Evolutionary conservation across 2,797 vertebrate genomes (phyloP).

Genomic region (Setipinna tenuifilis): DNA sequence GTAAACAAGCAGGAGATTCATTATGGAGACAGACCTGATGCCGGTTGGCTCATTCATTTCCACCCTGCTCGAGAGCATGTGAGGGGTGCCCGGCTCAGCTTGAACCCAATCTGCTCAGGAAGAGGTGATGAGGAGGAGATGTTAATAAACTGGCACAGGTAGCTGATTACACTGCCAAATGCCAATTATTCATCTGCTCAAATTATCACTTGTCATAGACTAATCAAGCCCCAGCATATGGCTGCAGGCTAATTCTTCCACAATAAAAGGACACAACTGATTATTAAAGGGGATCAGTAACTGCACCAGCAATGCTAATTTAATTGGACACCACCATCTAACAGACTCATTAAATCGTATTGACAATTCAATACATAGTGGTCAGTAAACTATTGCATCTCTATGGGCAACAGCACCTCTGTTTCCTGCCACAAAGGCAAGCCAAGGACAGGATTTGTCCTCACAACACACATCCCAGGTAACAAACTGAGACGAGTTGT

Average conservation of each 20-base stretch:
- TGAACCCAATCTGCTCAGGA: slow-evolving; percentile 1
- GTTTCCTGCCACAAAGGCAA: slow-evolving; percentile 1
- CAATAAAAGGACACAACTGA: background rate
- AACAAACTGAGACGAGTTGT: background rate
- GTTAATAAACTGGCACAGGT: background rate
- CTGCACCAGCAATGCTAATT: background rate
- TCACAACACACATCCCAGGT: background rate
- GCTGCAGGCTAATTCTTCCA: background rate
- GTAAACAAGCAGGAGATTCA: background rate
- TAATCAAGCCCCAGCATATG: background rate
- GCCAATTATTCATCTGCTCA: background rate
- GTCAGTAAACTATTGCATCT: background rate
- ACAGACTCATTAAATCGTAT: background rate
- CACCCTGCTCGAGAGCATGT: background rate
- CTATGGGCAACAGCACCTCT: background rate
- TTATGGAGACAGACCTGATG: background rate
- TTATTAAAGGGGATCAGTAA: background rate
- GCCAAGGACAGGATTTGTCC: background rate
- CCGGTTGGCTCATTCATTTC: background rate
- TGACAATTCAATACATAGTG: background rate
- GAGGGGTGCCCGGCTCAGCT: background rate
- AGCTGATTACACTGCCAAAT: background rate
- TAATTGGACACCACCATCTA: background rate
- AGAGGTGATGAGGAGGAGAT: background rate
- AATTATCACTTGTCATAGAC: slow-evolving; percentile 13